Evolutionary conservation across 2,797 vertebrate genomes (phyloP), one percentile per base, ranked within the genome.

Genomic region (Sebastes jordani): DNA sequence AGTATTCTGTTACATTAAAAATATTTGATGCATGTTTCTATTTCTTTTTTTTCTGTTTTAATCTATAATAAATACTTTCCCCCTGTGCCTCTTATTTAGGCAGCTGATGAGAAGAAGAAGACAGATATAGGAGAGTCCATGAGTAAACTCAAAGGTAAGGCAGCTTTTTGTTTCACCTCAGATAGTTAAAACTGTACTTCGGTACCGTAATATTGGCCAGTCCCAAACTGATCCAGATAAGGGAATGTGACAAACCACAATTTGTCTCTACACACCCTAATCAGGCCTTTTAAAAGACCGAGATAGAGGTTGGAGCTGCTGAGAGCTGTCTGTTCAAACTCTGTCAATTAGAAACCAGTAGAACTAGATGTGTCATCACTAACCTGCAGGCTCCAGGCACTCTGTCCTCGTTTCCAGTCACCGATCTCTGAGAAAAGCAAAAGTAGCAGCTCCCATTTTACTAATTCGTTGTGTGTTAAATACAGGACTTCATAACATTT

Each of bases 121-220:
- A 11, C 4, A 1, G 80, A 72, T 0, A 0, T 5, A 0, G 4
- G 14, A 30, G 81, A 74, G 10, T 6, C 32, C 9, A 4, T 92
- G 0, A 0, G 4, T 14, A 76, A 91, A 71, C 11, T 89, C 7
- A 93, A 86, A 88, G 58, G 96, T 96, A 93, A 79, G 60, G 6
- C 11, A n/a, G 54, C 11, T 25, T 46, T 66, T 25, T 29, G 18
- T 62, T 61, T 46, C 9, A 6, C 4, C 6, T 55, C 42, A 59
- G 20, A 34, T 16, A 4, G 54, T 23, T n/a, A 64, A 30, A 61
- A 46, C 1, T 14, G 5, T 22, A 4, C 11, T 14, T 23, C 11
- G 52, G 18, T 34, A 20, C 2, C 38, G 6, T 11, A 4, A 22
- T 11, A 11, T 1, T 30, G 2, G 7, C 5, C n/a, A 30, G 16